These are phyloP conservation scores for Pitta sordida DNA, from an alignment of 2,113 vertebrate genomes.

Conservation along the genomic window DNA sequence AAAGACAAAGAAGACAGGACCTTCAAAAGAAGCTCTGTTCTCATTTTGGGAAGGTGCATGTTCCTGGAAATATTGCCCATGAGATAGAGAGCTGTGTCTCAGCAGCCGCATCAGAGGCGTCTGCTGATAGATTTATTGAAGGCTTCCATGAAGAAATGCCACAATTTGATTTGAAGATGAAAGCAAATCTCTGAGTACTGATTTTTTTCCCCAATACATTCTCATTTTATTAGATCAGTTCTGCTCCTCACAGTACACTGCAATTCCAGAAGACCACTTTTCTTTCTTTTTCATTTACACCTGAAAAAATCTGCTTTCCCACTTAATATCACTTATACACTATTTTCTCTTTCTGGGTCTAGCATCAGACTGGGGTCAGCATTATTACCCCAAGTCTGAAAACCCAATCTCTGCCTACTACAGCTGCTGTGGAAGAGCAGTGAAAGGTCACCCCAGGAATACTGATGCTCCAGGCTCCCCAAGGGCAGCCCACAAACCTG, in stretches of 20 bases:
- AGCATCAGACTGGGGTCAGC: neutral
- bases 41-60: neutral
- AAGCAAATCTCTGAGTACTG: neutral
- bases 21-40: neutral
- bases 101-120: neutral
- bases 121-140: neutral
- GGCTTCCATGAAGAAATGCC: neutral
- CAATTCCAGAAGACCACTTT: neutral
- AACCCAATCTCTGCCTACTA: neutral
- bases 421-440: neutral
- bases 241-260: neutral
- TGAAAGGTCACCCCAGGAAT: neutral
- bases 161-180: conserved; percentile 7
- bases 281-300: neutral
- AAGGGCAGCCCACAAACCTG: neutral
- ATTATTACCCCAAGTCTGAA: neutral
- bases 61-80: neutral
- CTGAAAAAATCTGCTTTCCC: neutral
- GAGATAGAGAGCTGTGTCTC: neutral
- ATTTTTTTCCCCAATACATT: neutral
- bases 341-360: too few species aligned
- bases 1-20: too few species aligned
- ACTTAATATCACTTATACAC: neutral
- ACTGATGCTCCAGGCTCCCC: neutral
- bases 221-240: neutral